phyloP scores from a whole-genome alignment of 2,888 invertebrate species.

The Tachina lurida region DNA sequence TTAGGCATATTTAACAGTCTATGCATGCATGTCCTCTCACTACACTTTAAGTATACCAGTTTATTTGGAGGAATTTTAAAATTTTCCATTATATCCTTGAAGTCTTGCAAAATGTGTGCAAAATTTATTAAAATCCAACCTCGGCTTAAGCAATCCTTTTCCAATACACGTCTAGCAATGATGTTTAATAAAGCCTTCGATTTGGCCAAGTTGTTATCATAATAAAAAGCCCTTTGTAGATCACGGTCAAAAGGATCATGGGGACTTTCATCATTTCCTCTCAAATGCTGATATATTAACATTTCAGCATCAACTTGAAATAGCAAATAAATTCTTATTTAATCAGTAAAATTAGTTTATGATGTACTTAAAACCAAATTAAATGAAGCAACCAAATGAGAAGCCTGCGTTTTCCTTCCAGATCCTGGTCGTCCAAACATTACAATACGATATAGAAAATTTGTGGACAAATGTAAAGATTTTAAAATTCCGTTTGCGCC shows the following conservation, averaged over 20 bases:
- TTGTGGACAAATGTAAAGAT: constrained; percentile 74
- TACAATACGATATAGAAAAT: constrained; percentile 83
- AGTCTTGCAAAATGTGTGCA: constrained; percentile 84
- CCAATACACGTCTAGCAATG: constrained; percentile 77
- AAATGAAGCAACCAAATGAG: constrained; percentile 83
- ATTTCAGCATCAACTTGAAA: constrained; percentile 76
- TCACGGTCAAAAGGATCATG: constrained; percentile 72
- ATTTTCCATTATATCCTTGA: constrained; percentile 83
- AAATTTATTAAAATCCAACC: constrained; percentile 86
- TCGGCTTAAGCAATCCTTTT: constrained; percentile 83
- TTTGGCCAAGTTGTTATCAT: constrained; percentile 73
- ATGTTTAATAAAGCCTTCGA: constrained; percentile 76
- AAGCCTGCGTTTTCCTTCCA: constrained; percentile 84
- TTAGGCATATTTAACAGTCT: constrained; percentile 75
- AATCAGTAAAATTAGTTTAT: not conserved
- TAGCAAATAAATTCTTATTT: not conserved
- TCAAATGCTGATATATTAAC: constrained; percentile 77
- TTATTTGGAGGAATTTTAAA: constrained; percentile 85
- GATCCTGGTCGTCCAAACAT: constrained; percentile 85
- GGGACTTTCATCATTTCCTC: constrained; percentile 61
- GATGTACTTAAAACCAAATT: constrained; percentile 79
- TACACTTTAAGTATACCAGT: constrained; percentile 78
- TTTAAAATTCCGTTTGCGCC: constrained; percentile 70
- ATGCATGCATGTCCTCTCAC: constrained; percentile 75
- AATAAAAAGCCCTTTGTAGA: constrained; percentile 75